Evolutionary conservation across 2,113 vertebrate genomes (phyloP), one percentile per base, ranked within the genome.

Genomic region (Menidia beryllina): DNA sequence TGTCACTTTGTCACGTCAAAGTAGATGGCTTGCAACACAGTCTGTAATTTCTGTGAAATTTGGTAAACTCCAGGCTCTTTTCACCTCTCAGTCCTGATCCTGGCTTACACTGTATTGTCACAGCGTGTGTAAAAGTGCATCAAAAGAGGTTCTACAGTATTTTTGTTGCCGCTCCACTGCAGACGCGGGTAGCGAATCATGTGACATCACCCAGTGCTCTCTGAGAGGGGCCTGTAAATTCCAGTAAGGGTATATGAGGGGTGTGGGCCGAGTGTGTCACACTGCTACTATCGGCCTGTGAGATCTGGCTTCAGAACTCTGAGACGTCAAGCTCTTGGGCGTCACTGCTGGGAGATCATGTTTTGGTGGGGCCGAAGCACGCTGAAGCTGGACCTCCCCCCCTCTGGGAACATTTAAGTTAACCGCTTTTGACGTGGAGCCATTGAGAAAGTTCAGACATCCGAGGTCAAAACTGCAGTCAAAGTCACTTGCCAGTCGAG

Each of bases 181-280:
- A 81, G 36, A 77, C 34, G 21, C 4, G 9, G 30, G 71, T n/a
- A 62, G 68, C 51, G 24, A 76, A 67, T 90, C 90, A 91, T 80
- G 83, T 93, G 92, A 92, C 81, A 77, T 88, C 82, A 81, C 66
- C 76, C 63, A 24, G 75, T 72, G n/a, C 70, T 77, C 92, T 91
- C 90, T 83, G 60, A 86, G 87, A 91, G 89, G 77, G 54, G 75
- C 49, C 75, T 82, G 72, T 86, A 82, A 86, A 90, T 93, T 93
- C 91, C 90, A 82, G 81, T 77, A 64, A 86, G 81, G 76, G 72
- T 85, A 86, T 78, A 79, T 38, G 55, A 83, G 82, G 82, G 87
- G 89, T 75, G 85, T 88, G 82, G 82, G 79, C 73, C 55, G 66
- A 60, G 62, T 63, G 73, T 89, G 86, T 91, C 84, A 75, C 81